phyloP scores from a whole-genome alignment of 2,888 invertebrate genomes.

The Tromatobia lineatoria region DNA sequence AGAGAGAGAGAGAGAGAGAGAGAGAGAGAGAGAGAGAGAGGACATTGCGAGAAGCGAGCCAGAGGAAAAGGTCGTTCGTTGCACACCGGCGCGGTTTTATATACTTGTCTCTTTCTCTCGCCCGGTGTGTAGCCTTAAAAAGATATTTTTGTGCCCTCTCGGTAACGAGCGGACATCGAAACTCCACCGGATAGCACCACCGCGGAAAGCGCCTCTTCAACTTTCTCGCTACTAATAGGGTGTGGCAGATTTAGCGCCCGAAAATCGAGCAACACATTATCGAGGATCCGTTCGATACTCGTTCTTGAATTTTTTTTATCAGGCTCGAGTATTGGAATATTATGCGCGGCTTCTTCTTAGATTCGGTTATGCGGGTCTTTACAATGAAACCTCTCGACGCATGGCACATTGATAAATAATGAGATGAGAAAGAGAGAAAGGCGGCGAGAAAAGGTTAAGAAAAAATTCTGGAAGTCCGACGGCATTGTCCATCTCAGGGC shows the following conservation, averaged over 20 bases:
- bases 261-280: conserved; percentile 59
- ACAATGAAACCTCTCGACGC: not conserved
- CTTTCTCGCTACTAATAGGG: conserved; percentile 69
- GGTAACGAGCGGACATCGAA: conserved; percentile 38
- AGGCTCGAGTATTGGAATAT: too few species aligned
- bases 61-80: conserved; percentile 58
- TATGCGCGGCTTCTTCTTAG: not conserved
- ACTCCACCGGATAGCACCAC: conserved; percentile 16
- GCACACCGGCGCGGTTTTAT: conserved; percentile 47
- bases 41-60: conserved; percentile 29
- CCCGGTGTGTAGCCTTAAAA: conserved; percentile 12
- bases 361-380: not conserved
- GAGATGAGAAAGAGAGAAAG: conserved; percentile 39
- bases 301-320: conserved; percentile 15
- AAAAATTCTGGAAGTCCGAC: conserved; percentile 53
- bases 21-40: too few species aligned
- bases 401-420: conserved; percentile 4
- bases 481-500: conserved; percentile 68
- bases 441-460: conserved; percentile 45
- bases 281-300: not conserved
- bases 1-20: too few species aligned
- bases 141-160: conserved; percentile 62
- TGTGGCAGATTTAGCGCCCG: conserved; percentile 71
- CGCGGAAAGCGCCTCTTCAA: conserved; percentile 29
- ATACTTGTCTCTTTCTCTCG: not conserved